phyloP scores from a whole-genome alignment of 2,113 vertebrate genomes.

The Albula goreensis region DNA sequence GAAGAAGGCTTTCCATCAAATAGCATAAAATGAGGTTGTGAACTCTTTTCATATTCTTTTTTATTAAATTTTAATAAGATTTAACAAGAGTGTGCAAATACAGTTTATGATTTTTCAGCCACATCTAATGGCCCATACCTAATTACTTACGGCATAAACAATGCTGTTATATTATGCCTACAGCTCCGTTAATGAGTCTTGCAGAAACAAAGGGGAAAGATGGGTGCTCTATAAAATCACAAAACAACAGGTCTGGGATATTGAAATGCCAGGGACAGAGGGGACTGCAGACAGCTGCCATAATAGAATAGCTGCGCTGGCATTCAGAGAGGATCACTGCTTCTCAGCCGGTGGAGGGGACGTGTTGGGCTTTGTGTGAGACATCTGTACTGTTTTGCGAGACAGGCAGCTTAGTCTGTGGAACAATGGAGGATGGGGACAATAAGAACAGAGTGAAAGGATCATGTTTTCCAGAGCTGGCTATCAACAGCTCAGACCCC shows the following conservation, averaged over 20 bases:
- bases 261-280: neutral
- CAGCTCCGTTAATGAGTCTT: neutral
- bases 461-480: neutral
- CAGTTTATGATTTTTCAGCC: too few relatives aligned
- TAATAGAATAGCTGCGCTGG: neutral
- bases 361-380: neutral
- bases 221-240: neutral
- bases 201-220: neutral
- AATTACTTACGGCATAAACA: too few relatives aligned
- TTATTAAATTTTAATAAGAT: too few relatives aligned
- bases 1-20: too few relatives aligned
- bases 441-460: neutral
- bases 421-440: neutral
- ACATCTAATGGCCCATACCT: too few relatives aligned
- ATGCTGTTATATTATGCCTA: too few relatives aligned
- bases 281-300: neutral
- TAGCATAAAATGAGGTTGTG: too few relatives aligned
- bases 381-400: conserved; percentile 21
- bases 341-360: neutral
- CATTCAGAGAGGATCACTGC: neutral
- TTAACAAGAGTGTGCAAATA: too few relatives aligned
- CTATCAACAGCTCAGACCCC: too few relatives aligned
- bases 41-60: too few relatives aligned
- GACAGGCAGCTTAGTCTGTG: neutral
- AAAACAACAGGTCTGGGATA: neutral